Evolutionary conservation across 2,888 invertebrate species (phyloP).

Genomic region (Subacronicta megacephala): DNA sequence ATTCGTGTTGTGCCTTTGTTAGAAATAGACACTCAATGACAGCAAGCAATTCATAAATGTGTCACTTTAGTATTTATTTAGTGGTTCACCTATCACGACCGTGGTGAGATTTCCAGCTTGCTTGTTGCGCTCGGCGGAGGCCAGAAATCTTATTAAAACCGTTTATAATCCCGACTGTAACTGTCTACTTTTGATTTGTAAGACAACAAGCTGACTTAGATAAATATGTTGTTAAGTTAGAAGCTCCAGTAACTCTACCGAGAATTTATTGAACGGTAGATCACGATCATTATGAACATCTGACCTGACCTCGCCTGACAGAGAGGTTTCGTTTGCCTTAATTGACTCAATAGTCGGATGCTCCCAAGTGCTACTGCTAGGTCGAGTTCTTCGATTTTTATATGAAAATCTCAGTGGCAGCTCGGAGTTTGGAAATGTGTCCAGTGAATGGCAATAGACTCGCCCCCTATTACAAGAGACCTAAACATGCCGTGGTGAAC

Average conservation of each 20-base stretch:
- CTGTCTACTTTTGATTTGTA: conserved; percentile 21
- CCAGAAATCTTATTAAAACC: conserved; percentile 19
- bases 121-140: conserved; percentile 13
- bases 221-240: conserved; percentile 1
- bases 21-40: conserved; percentile 1
- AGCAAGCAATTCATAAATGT: conserved; percentile 31
- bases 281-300: too few relatives aligned
- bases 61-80: conserved; percentile 35
- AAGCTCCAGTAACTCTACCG: neutral
- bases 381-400: too few relatives aligned
- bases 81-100: conserved; percentile 43
- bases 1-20: neutral
- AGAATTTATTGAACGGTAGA: too few relatives aligned
- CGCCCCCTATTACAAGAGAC: too few relatives aligned
- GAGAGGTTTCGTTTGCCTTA: too few relatives aligned
- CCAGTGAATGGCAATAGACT: too few relatives aligned
- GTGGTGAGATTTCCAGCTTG: conserved; percentile 10
- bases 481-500: too few relatives aligned
- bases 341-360: too few relatives aligned
- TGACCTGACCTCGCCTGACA: too few relatives aligned
- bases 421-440: too few relatives aligned
- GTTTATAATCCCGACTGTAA: conserved; percentile 11
- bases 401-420: too few relatives aligned
- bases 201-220: conserved; percentile 5
- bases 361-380: too few relatives aligned